Evolutionary conservation across 2,113 vertebrate species (phyloP), one percentile per base, ranked within the genome.

Genomic region (Sciurus niger): DNA sequence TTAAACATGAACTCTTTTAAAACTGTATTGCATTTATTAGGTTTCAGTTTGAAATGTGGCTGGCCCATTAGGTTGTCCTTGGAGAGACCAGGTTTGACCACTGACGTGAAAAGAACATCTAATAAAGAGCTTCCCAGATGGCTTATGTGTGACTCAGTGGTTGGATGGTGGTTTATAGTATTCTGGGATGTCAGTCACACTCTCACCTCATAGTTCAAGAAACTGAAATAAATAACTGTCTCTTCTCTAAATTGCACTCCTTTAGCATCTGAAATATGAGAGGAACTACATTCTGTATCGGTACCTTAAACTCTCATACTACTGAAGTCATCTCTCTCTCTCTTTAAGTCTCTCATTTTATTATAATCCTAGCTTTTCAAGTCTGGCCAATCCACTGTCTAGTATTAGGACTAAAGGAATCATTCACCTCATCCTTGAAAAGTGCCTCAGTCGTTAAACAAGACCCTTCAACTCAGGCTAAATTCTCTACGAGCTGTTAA

Each of bases 1-100:
- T 96, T 93, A 82, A 93, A 93, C 55, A 83, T 30, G 91, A 73
- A 84, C 78, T 93, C 46, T 85, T 72, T 92, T 80, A 90, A 96
- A 90, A 92, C 25, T 72, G 87, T 40, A 43, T 46, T 84, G 80
- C 24, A 70, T 43, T 93, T 90, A 96, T 53, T 87, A 60, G n/a
- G 24, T 90, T 95, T 87, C 65, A 87, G 37, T 72, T 92, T 76
- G 70, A 95, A 92, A 90, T 88, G 74, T 53, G 48, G 34, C 72
- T 77, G 72, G 34, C 12, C 40, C 20, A 2, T 80, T 84, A 80
- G 34, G 32, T 30, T 87, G 24, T 95, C 63, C 87, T 83, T 89
- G 72, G 68, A 88, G 25, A 90, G 63, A 60, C 72, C 65, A 87
- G 43, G 37, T 88, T 88, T 94, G 60, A 90, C 32, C 94, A 87